Base-by-base conservation (phyloP, 1,140 invertebrate genomes). In the Drosophila ohnishii region DNA sequence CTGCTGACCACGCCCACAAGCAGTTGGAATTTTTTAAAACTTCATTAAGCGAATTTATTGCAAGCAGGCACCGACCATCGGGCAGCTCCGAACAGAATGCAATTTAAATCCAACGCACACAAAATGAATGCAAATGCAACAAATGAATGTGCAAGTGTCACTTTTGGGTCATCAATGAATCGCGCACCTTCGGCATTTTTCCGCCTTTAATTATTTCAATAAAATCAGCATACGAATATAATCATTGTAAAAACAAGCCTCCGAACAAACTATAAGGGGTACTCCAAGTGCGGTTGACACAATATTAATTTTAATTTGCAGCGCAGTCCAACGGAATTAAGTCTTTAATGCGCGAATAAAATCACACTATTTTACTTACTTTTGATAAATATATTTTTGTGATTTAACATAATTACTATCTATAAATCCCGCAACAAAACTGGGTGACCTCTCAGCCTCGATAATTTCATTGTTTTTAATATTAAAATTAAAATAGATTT, bases 1-100 rank as follows among this genome's bases (percentile, higher is more conserved):
- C 13, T 6, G 51, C 39, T 37, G 45, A 63, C 45, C 45, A 61
- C 57, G 39, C 73, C 73, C 62, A 63, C 69, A 58, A 58, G 51
- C 76, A 66, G 45, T 62, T 62, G 50, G 62, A 44, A 61, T 66
- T 70, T 78, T 77, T 74, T 50, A 66, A 86, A 86, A 87, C 82
- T 86, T 87, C 79, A 86, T 87, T 86, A 82, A 76, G 75, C 62
- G 75, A 82, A 86, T 86, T 86, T 86, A 87, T 86, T 82, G 70
- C 75, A 59, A 63, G 53, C 63, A 67, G 70, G 56, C 57, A 39
- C 37, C 19, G n/a, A 8, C 56, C 45, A 37, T 19, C 14, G 32
- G 47, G 37, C 42, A 48, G 64, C 37, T 40, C 6, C 58, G 16
- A 47, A 48, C 37, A 82, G 74, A 72, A 75, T 81, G 66, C 73